Conservation (phyloP, 2,113 vertebrate genomes). For the Eudyptes chrysolophus region DNA sequence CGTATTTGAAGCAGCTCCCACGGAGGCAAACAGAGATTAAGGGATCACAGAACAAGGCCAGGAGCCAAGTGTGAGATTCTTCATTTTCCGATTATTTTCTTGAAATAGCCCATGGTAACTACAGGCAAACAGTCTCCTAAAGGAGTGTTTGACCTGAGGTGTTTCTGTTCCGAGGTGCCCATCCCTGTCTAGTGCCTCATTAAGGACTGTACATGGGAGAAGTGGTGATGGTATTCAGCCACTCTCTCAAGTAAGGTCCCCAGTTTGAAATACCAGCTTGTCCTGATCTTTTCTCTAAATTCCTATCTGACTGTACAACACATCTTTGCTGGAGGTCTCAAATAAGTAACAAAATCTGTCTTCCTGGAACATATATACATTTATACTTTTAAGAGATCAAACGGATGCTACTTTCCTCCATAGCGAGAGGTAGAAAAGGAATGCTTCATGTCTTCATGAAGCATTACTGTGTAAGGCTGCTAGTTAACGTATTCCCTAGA, state of each 20-base stretch:
- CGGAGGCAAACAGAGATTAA: fast-evolving
- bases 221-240: background rate
- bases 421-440: background rate
- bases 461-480: background rate
- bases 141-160: background rate
- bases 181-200: fast-evolving
- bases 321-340: background rate
- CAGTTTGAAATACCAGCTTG: background rate
- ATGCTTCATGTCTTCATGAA: background rate
- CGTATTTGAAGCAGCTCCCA: fast-evolving
- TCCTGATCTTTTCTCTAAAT: background rate
- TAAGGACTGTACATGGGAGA: background rate
- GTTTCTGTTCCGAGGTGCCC: background rate
- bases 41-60: background rate
- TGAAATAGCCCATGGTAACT: background rate
- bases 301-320: too few relatives aligned
- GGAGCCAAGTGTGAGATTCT: background rate
- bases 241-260: background rate
- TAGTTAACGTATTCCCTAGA: background rate
- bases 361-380: background rate
- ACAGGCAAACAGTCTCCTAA: background rate
- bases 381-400: background rate
- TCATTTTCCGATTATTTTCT: background rate
- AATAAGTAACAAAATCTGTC: background rate
- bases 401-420: background rate